A percentile compares a stretch with the other conserved stretches of the same genome.
phyloP scores from a whole-genome alignment of 1,140 invertebrate genomes.

The Aleiodes sp. region DNA sequence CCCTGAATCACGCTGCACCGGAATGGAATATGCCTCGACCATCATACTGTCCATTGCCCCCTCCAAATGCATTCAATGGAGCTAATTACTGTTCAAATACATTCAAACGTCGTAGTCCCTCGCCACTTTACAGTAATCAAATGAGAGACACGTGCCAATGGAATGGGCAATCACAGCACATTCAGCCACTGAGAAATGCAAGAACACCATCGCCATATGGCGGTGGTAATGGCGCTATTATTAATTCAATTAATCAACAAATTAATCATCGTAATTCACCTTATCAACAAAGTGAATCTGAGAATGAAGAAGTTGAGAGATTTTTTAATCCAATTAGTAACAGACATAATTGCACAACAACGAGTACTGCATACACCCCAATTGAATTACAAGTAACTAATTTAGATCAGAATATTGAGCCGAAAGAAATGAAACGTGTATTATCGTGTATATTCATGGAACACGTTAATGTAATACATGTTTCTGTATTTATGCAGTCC shows the following conservation, averaged over 20 bases:
- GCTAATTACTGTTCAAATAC: constrained; percentile 43
- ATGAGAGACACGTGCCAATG: constrained; percentile 50
- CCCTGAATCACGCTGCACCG: constrained; percentile 42
- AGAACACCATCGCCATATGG: constrained; percentile 62
- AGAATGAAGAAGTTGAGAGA: constrained; percentile 43
- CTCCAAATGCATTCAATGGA: constrained; percentile 47
- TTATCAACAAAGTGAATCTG: constrained; percentile 42
- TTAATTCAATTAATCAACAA: constrained; percentile 46
- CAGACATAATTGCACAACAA: constrained; percentile 40
- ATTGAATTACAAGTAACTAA: constrained; percentile 80
- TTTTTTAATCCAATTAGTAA: constrained; percentile 62
- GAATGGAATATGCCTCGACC: constrained; percentile 47
- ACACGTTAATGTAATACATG: constrained; percentile 75
- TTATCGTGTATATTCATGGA: constrained; percentile 74
- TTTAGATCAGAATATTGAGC: constrained; percentile 79
- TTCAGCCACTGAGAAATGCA: constrained; percentile 44
- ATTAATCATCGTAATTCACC: constrained; percentile 50
- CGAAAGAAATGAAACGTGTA: constrained; percentile 75
- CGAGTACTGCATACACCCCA: constrained; percentile 52
- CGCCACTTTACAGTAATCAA: constrained; percentile 52
- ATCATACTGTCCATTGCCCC: constrained; percentile 38
- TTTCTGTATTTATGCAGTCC: constrained; percentile 73
- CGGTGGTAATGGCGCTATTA: constrained; percentile 36
- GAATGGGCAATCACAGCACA: constrained; percentile 55
- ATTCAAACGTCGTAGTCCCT: constrained; percentile 58